Base-by-base conservation (phyloP, 2,888 invertebrate species). In the Stenotaenia linearis region DNA sequence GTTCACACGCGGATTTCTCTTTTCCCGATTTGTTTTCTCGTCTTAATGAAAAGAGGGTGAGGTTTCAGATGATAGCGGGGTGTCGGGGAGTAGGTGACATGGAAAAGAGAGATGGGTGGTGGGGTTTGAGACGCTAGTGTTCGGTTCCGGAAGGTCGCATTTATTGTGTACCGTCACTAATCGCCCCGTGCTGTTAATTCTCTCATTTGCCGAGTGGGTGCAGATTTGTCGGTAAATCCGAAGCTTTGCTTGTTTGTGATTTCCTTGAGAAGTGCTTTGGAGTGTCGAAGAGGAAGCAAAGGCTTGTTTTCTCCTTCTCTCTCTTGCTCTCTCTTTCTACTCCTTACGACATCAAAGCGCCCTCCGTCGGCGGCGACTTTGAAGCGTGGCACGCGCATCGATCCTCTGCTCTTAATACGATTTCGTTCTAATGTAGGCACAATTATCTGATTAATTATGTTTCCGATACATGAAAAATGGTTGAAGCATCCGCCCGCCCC, bases 391-490 rank as follows among this genome's bases (percentile, higher is more conserved):
- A 30, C 61, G 28, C 69, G 56, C 79, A 80, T 80, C 79, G 80
- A 80, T 80, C 80, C 78, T 74, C 78, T 25, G 30, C 78, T 74
- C 45, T 77, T 80, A 80, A 80, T 80, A 80, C 80, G 80, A 80
- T 80, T 80, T 80, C 69, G 79, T 79, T 69, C 79, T 80, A 80
- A 80, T 80, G 80, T 79, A 80, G 79, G 80, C 80, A 79, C 80
- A 80, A 80, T 80, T 80, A 80, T 80, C 80, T 80, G 80, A 80
- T 80, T 80, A 80, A 80, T 80, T 80, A 80, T 80, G 79, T 79
- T 79, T 75, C 79, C 79, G 61, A 80, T 80, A 80, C 79, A 80
- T 50, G 80, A 80, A 80, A 80, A 80, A 80, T 80, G 79, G 79
- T 45, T 80, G 78, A 37, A 37, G 32, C 76, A 75, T 75, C 76